Evolutionary conservation across 2,113 vertebrate genomes (phyloP).

Genomic region (Mellivora capensis): DNA sequence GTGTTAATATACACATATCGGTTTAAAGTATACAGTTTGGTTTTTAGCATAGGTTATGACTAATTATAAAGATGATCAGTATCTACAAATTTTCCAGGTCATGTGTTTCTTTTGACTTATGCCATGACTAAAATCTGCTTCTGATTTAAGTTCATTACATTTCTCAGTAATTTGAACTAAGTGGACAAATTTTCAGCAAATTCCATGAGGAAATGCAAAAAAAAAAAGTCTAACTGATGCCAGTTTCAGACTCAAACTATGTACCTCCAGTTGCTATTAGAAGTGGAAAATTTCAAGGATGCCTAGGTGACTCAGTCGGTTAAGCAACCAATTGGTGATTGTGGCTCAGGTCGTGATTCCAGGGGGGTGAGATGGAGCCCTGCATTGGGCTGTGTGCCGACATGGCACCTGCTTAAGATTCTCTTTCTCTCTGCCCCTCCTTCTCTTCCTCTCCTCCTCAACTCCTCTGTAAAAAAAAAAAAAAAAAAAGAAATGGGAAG

Average conservation of each 20-base stretch:
- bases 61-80: constrained; percentile 3
- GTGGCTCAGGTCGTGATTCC: neutral
- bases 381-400: neutral
- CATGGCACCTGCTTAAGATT: neutral
- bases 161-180: constrained; percentile 37
- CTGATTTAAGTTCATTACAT: constrained; percentile 41
- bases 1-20: neutral
- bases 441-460: neutral
- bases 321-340: neutral
- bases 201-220: constrained; percentile 37
- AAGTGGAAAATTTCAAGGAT: neutral
- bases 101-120: neutral
- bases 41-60: neutral
- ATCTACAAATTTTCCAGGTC: constrained; percentile 10
- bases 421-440: neutral
- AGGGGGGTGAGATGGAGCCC: neutral
- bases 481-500: neutral
- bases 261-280: constrained; percentile 5
- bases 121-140: constrained; percentile 14
- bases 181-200: constrained; percentile 43
- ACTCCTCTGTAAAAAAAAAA: neutral
- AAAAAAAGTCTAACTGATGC: neutral
- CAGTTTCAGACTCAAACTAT: constrained; percentile 7
- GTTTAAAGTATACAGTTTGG: neutral
- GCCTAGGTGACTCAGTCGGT: neutral